phyloP scores from a whole-genome alignment of 2,888 invertebrate genomes.

The Pseudococcus longispinus region DNA sequence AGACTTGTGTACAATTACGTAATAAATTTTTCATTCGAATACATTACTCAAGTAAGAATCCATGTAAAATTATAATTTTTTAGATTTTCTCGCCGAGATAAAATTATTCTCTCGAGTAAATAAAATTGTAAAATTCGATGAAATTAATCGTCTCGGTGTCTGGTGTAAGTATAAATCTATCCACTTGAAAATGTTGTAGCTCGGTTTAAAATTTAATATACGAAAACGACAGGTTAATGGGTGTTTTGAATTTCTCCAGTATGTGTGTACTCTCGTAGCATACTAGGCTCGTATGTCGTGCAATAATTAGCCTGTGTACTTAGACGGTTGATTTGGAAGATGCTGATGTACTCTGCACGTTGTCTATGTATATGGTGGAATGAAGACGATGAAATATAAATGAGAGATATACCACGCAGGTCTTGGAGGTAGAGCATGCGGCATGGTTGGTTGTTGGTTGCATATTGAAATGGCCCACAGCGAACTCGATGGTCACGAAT shows the following conservation, averaged over 20 bases:
- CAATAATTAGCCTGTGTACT: constrained; percentile 20
- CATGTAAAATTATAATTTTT: neutral
- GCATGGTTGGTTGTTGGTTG: neutral
- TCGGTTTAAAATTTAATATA: neutral
- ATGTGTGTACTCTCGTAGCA: neutral
- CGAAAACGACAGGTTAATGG: constrained; percentile 6
- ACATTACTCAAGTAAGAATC: neutral
- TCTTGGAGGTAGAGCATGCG: neutral
- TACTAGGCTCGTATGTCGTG: neutral
- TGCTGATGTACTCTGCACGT: neutral
- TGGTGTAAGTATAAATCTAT: neutral
- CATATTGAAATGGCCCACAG: constrained; percentile 37
- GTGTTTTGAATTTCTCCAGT: constrained; percentile 2
- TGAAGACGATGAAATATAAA: constrained; percentile 40
- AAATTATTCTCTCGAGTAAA: neutral
- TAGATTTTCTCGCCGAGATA: neutral
- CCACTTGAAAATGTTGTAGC: neutral
- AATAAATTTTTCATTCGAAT: neutral
- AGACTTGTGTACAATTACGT: constrained; percentile 5
- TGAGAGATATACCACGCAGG: neutral
- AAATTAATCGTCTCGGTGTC: neutral
- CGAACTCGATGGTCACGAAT: constrained; percentile 35
- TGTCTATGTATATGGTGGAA: neutral
- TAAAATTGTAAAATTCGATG: neutral
- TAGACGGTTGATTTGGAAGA: constrained; percentile 7